A percentile compares a stretch with the other conserved stretches of the same genome.
These are phyloP conservation scores for Drosophila meridionalis DNA, from an alignment of 2,888 invertebrate species.

Conservation along the genomic window DNA sequence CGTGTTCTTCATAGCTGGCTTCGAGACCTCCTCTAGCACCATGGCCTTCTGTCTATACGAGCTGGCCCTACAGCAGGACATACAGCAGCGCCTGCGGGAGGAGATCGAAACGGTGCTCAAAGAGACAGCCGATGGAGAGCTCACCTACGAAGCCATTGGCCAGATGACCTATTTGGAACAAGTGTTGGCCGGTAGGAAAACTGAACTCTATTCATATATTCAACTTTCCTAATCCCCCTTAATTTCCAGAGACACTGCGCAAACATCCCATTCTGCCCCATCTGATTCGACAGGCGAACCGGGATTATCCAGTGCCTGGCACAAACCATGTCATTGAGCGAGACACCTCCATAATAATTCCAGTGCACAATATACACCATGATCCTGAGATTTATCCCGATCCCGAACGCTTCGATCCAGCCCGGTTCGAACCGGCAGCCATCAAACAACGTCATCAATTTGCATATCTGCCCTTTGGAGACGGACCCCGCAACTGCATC, in stretches of 20 bases:
- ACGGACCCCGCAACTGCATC: slow-evolving; percentile 82
- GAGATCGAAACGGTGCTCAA: slow-evolving; percentile 70
- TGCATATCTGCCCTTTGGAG: slow-evolving; percentile 80
- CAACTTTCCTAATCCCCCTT: no score
- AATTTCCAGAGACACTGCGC: slow-evolving; percentile 86
- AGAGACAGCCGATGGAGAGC: slow-evolving; percentile 53
- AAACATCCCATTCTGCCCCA: slow-evolving; percentile 86
- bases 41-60: slow-evolving; percentile 85
- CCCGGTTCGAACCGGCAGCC: slow-evolving; percentile 32
- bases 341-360: slow-evolving; percentile 57
- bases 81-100: slow-evolving; percentile 65
- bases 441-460: slow-evolving; percentile 83
- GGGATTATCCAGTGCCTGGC: slow-evolving; percentile 85
- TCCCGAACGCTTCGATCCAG: slow-evolving; percentile 35
- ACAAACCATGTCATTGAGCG: slow-evolving; percentile 85
- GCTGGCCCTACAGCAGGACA: slow-evolving; percentile 76
- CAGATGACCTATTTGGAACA: slow-evolving; percentile 80
- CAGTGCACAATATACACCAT: slow-evolving; percentile 86
- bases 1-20: slow-evolving; percentile 86
- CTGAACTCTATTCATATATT: fast-evolving
- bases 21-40: slow-evolving; percentile 86
- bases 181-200: slow-evolving; percentile 75
- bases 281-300: slow-evolving; percentile 85
- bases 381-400: slow-evolving; percentile 80
- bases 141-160: slow-evolving; percentile 72